Evolutionary conservation across 2,888 invertebrate species (phyloP).

Genomic region (Drosophila prostipennis): DNA sequence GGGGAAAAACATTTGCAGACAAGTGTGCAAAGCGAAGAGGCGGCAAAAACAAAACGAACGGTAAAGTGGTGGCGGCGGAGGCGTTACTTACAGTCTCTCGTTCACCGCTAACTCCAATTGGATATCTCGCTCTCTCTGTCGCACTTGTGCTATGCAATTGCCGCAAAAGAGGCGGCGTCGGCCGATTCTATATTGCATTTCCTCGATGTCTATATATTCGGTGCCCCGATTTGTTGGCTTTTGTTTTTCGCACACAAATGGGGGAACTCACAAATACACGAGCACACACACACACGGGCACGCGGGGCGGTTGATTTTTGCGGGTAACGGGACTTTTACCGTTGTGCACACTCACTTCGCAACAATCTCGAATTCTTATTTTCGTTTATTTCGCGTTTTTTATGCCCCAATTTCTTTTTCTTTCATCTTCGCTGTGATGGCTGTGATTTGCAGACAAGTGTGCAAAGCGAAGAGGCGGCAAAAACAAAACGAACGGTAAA

Average conservation of each 20-base stretch:
- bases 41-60: slow-evolving; percentile 47
- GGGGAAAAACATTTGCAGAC: slow-evolving; percentile 27
- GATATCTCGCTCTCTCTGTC: slow-evolving; percentile 26
- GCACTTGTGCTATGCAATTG: slow-evolving; percentile 21
- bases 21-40: slow-evolving; percentile 36
- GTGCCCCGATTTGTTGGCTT: slow-evolving; percentile 67
- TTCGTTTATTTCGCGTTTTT: slow-evolving; percentile 53
- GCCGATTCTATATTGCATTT: slow-evolving; percentile 66
- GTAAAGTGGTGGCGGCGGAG: slow-evolving; percentile 15
- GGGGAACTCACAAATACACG: slow-evolving; percentile 8
- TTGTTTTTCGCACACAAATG: slow-evolving; percentile 56
- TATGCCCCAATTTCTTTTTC: slow-evolving; percentile 67
- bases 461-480: slow-evolving; percentile 40
- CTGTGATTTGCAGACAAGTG: slow-evolving; percentile 32
- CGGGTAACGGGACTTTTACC: slow-evolving; percentile 18
- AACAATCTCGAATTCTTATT: slow-evolving; percentile 39
- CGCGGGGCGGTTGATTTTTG: slow-evolving; percentile 30
- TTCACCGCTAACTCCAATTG: slow-evolving; percentile 39
- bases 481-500: slow-evolving; percentile 40
- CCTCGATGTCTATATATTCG: slow-evolving; percentile 55
- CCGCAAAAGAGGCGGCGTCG: slow-evolving; percentile 41
- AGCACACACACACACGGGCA: slow-evolving; percentile 38
- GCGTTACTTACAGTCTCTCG: slow-evolving; percentile 56
- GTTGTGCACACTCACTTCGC: slow-evolving; percentile 51
- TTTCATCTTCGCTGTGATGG: too few relatives aligned